Percentiles rank a stretch among this genome's conserved stretches.
phyloP scores from a whole-genome alignment of 37 sponge, comb jelly and placozoan species.

The Petrosia ficiformis region DNA sequence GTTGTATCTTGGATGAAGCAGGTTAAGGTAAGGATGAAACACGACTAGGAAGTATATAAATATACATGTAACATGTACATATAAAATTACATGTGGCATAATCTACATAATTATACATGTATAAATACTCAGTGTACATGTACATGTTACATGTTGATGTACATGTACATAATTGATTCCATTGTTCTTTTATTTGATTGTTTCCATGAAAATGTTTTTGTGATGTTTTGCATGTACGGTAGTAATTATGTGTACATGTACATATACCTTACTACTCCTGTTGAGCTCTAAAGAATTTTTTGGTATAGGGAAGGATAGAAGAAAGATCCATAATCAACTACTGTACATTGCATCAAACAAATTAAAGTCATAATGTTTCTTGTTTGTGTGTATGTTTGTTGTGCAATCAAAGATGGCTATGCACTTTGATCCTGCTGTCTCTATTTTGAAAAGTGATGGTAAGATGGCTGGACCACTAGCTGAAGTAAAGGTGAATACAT shows the following conservation, averaged over 20 bases:
- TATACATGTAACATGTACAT: neutral
- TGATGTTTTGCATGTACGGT: neutral
- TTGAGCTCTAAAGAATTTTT: too few relatives aligned
- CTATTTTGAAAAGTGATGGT: conserved; percentile 23
- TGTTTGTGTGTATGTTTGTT: too few relatives aligned
- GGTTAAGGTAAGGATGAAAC: conserved; percentile 51
- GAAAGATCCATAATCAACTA: too few relatives aligned
- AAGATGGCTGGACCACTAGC: conserved; percentile 67
- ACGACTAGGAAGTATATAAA: neutral
- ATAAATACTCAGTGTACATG: too few relatives aligned
- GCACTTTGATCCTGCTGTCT: conserved; percentile 49
- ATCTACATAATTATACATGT: neutral
- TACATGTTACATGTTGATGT: too few relatives aligned
- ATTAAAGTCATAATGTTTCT: too few relatives aligned
- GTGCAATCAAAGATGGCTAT: conserved; percentile 64
- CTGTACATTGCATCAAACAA: too few relatives aligned
- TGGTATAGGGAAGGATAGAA: too few relatives aligned
- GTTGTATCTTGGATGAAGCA: conserved; percentile 92
- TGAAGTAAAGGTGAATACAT: conserved; percentile 69
- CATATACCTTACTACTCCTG: too few relatives aligned
- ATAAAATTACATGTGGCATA: neutral
- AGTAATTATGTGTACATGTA: neutral
- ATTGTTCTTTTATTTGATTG: neutral
- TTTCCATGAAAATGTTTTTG: neutral
- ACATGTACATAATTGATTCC: neutral